Percentiles rank a stretch among this genome's conserved stretches.
phyloP scores from a whole-genome alignment of 2,113 vertebrate species.

The Mustela lutreola region DNA sequence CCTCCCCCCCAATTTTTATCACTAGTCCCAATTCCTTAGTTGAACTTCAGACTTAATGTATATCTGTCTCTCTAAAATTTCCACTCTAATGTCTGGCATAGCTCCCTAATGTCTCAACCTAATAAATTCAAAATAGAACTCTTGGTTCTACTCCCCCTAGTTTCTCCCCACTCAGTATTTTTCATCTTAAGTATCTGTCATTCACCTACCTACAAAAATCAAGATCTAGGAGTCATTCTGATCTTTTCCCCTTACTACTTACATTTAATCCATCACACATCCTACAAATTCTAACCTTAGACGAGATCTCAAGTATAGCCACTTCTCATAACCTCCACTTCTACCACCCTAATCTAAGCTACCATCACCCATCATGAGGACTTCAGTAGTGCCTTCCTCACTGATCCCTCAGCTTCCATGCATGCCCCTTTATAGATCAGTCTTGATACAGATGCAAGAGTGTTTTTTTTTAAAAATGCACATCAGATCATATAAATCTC shows the following conservation, averaged over 20 bases:
- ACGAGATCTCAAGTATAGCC: background rate
- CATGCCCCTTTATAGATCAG: background rate
- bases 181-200: background rate
- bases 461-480: background rate
- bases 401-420: background rate
- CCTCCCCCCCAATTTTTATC: background rate
- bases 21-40: background rate
- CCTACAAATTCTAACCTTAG: background rate
- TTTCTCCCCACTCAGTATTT: background rate
- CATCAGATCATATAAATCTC: background rate
- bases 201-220: background rate
- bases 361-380: background rate
- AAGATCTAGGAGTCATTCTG: background rate
- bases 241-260: background rate
- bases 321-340: background rate
- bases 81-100: background rate
- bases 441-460: background rate
- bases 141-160: background rate
- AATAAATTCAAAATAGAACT: background rate
- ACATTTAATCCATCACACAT: background rate
- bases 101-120: background rate
- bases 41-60: background rate
- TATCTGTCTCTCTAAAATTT: background rate
- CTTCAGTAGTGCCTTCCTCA: background rate
- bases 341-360: background rate